phyloP scores from a whole-genome alignment of 2,113 vertebrate species.

The Callochromis pleurospilus region DNA sequence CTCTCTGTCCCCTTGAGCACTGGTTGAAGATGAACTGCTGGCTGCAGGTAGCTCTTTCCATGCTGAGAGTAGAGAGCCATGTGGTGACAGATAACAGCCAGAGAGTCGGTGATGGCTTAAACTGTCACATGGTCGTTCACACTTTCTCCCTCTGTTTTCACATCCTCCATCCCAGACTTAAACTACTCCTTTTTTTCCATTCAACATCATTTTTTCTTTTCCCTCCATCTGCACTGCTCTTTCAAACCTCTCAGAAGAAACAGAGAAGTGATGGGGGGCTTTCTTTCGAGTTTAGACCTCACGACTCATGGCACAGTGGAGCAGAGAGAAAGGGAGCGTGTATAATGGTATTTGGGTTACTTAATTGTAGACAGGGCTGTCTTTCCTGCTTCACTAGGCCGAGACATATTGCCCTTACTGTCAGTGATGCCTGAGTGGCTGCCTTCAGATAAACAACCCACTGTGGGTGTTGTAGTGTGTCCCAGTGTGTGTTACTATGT shows the following conservation, averaged over 20 bases:
- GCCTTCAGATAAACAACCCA: slow-evolving; percentile 53
- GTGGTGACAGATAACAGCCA: slow-evolving; percentile 29
- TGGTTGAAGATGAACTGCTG: slow-evolving; percentile 37
- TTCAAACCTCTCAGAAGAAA: slow-evolving; percentile 11
- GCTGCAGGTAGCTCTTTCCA: not conserved
- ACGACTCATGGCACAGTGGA: slow-evolving; percentile 11
- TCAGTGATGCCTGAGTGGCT: slow-evolving; percentile 60
- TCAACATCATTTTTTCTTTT: not conserved
- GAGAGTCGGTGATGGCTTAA: slow-evolving; percentile 14
- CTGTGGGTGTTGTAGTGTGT: slow-evolving; percentile 1
- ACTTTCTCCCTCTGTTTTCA: not conserved
- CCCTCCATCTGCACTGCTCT: not conserved
- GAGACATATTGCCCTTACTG: slow-evolving; percentile 64
- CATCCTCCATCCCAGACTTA: not conserved
- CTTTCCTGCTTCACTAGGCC: slow-evolving; percentile 65
- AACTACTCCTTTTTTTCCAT: not conserved
- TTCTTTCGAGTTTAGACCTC: not conserved
- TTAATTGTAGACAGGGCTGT: slow-evolving; percentile 64
- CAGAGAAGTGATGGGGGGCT: not conserved
- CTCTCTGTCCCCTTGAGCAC: not conserved
- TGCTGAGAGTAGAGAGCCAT: not conserved
- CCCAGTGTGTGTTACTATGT: not conserved
- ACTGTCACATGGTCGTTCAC: slow-evolving; percentile 22
- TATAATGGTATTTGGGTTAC: slow-evolving; percentile 49
- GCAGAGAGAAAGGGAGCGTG: not conserved